Base-by-base conservation (phyloP, 2,113 vertebrate species). In the Piaya cayana region DNA sequence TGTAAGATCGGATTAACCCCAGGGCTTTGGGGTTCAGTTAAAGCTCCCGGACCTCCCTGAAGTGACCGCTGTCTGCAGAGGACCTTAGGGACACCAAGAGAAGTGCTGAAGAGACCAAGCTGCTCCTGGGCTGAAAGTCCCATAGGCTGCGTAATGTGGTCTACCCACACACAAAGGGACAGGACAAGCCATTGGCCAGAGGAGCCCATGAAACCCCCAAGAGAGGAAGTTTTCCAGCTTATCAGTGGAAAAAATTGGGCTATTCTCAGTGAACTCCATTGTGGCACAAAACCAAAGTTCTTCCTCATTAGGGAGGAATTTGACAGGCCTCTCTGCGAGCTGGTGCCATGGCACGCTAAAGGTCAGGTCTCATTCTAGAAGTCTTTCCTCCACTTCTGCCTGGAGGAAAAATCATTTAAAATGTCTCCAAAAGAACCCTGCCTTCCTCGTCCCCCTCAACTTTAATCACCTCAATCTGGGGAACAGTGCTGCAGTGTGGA, bases 291-390 rank as follows among this genome's bases (percentile, higher is more conserved):
- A 88, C 67, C 75, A 88, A 95, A 87, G 82, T 87, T 92, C 58
- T 86, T 94, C 74, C 82, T 96, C 91, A 67, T 74, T 82, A 92
- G 82, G 85, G 75, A 96, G 65, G 93, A 92, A 95, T 88, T 91
- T 8, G 5, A 52, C 0, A 1, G 59, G 75, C 82, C 79, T 70
- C 36, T 2, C 84, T 74, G 90, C 81, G 71, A 95, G 60, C 77
- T 5, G 1, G 52, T 14, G 11, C 37, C 0, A 0, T 5, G 0
- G 68, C 78, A 70, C 1, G 0, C 50, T 47, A 90, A 94, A 94
- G 88, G 87, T 90, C 92, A 88, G 43, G 12, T 80, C 92, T 88
- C 3, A 0, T 80, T 90, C 82, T 92, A 32, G 72, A 86, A 82
- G 56, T 26, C 29, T 90, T 79, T 92, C 45, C 34, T 91, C 65